Evolutionary conservation across 2,797 vertebrate genomes (phyloP), one percentile per base, ranked within the genome.

Genomic region (Pangasius macronema): DNA sequence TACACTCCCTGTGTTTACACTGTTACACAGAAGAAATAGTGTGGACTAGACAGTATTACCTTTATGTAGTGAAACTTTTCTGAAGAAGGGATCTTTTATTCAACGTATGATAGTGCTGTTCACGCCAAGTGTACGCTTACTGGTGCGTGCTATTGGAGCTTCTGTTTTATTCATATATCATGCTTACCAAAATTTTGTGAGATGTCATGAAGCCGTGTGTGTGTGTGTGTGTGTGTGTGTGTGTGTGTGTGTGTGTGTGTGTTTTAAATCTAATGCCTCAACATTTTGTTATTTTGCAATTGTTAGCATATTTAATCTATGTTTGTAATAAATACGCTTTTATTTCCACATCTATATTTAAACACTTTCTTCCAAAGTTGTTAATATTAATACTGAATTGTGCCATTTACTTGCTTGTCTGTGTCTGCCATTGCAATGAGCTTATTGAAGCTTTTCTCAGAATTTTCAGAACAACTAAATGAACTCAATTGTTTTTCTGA

Each of bases 381-480:
- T 14, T 16, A 16, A 51, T 76, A 55, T 30, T 8, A 53, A 53
- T 30, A 55, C 27, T 30, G 18, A 51, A 51, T 51, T 51, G 39
- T 73, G 42, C 11, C 3, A n/a, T 75, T 76, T 76, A 77, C 49
- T 53, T 77, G 6, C 14, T 77, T 55, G 49, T 55, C n/a, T 20
- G 3, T 53, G 5, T 53, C 75, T 53, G 49, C 49, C 24, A 53
- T 53, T 51, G 49, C 73, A 49, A 42, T 42, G 9, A 1, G 1
- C 46, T 75, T 75, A 49, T 46, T 72, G 46, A 42, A 46, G 36
- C 16, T 36, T 42, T 42, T 24, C 20, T 72, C 36, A 24, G 3
- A 76, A 51, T 18, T 76, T 36, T 36, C 76, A 80, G 76, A 63
- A 36, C 22, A 81, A 82, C 57, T n/a, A 46, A 39, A 80, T 14